phyloP scores from a whole-genome alignment of 1,140 invertebrate genomes.

The Zaprionus taronus region DNA sequence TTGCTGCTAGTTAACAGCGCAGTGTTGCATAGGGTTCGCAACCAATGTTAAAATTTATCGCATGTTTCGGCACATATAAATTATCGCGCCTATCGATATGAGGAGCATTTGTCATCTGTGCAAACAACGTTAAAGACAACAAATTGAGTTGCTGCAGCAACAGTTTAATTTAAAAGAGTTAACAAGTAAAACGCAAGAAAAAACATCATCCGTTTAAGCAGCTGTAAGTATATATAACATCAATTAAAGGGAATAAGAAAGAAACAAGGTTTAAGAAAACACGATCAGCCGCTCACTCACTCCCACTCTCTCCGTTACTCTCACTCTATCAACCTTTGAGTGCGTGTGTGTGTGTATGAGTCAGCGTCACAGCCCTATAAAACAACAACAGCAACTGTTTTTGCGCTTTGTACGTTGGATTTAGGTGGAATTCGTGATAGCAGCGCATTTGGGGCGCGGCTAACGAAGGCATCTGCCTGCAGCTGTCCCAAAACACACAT shows the following conservation, averaged over 20 bases:
- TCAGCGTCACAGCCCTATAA: constrained; percentile 44
- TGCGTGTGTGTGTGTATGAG: constrained; percentile 38
- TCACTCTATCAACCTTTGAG: background rate
- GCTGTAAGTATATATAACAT: constrained; percentile 28
- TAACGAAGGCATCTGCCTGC: constrained; percentile 20
- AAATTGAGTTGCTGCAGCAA: constrained; percentile 32
- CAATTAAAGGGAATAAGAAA: background rate
- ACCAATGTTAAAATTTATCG: background rate
- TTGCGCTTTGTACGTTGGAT: constrained; percentile 34
- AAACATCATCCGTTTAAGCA: constrained; percentile 6
- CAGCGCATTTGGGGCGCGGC: constrained; percentile 46
- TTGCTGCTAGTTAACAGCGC: background rate
- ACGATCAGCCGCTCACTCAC: background rate
- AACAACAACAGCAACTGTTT: constrained; percentile 25
- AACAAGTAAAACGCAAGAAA: constrained; percentile 22
- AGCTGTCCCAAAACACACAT: constrained; percentile 18
- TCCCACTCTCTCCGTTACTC: constrained; percentile 1
- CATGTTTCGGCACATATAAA: constrained; percentile 24
- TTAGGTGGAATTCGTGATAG: constrained; percentile 48
- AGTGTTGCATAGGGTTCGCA: background rate
- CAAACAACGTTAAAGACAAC: constrained; percentile 43
- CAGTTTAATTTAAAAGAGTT: constrained; percentile 40
- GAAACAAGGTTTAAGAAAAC: background rate
- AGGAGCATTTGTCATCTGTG: constrained; percentile 48
- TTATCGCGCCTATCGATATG: constrained; percentile 39